Evolutionary conservation across 2,113 vertebrate species (phyloP).

Genomic region (Tonatia bakeri): DNA sequence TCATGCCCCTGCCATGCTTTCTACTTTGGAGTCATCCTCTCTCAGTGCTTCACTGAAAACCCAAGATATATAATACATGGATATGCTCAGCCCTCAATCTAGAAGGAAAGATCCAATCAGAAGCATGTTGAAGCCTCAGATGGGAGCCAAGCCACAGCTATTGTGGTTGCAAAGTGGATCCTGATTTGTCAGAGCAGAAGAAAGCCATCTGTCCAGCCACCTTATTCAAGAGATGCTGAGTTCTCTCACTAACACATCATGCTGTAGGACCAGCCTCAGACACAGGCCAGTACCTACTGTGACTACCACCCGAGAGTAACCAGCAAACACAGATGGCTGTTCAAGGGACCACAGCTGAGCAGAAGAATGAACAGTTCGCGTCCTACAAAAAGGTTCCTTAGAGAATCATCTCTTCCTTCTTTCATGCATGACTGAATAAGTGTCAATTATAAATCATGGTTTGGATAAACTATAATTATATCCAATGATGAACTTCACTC

Average conservation of each 20-base stretch:
- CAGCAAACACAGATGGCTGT: background rate
- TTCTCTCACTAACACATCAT: background rate
- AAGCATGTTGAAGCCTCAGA: background rate
- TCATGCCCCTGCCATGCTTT: background rate
- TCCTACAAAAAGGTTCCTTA: background rate
- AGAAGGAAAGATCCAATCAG: background rate
- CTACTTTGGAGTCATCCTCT: background rate
- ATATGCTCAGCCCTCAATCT: background rate
- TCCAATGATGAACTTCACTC: background rate
- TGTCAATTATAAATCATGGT: background rate
- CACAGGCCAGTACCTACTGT: background rate
- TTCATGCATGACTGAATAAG: background rate
- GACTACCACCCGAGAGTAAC: background rate
- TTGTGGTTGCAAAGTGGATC: background rate
- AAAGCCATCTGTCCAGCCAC: background rate
- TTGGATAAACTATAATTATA: background rate
- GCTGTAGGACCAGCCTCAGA: background rate
- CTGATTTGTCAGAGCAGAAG: background rate
- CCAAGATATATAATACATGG: background rate
- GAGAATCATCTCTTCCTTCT: background rate
- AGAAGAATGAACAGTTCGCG: background rate
- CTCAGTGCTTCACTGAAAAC: background rate
- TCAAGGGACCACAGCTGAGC: background rate
- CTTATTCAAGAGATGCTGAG: background rate
- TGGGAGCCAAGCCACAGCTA: background rate